Base-by-base conservation (phyloP, 2,888 invertebrate species). In the Octodonta nipae region DNA sequence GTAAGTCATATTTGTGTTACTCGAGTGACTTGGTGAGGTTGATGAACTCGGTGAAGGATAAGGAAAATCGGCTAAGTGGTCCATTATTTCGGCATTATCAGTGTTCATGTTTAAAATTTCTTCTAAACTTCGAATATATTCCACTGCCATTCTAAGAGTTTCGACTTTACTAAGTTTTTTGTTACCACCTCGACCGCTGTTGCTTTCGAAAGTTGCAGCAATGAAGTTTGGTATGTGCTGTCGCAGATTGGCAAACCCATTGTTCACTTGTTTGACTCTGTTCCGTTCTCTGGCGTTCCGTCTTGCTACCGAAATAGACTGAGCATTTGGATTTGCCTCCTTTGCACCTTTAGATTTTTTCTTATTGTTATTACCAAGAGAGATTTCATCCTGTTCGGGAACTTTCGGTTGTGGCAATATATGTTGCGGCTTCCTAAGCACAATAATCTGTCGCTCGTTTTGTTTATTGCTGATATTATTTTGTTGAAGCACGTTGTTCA, bases 231-330 rank as follows among this genome's bases (percentile, higher is more conserved):
- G 89, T 42, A 89, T 87, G 55, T 85, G 86, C 47, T 84, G 80
- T 12, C 88, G 70, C 2, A 89, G 63, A n/a, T 81, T 80, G 0
- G 86, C 84, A 57, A 88, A 89, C 11, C 88, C 89, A 51, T 86
- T 83, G 63, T 88, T 88, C 14, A 88, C 87, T 70, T 88, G 87
- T 47, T 88, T 85, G 6, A 91, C 91, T 37, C 92, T 72, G 62
- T 91, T 91, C 12, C 92, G 67, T 68, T 92, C 92, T 32, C 92
- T 73, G 39, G 89, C 91, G 65, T 92, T 93, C 52, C 92, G 67
- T 26, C 89, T 67, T 0, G 87, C 87, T 5, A 88, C 87, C 1
- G 88, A 81, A 4, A 22, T 22, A n/a, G 10, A 10, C 4, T 20
- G 17, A 6, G 30, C 30, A 13, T 83, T 72, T 1, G 82, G 84